Evolutionary conservation across 2,113 vertebrate genomes (phyloP).

Genomic region (Acanthochromis polyacanthus): DNA sequence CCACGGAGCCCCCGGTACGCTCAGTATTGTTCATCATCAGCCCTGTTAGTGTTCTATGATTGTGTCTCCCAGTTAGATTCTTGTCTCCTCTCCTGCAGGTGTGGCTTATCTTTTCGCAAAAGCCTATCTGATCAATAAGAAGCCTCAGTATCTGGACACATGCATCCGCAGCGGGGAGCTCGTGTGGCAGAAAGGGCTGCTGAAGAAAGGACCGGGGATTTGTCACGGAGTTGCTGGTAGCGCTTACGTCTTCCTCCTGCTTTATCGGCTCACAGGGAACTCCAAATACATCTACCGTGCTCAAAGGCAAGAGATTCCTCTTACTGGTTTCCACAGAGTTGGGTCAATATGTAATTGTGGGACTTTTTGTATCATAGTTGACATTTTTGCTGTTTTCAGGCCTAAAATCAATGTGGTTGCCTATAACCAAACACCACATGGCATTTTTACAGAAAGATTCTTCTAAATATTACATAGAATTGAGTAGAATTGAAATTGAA

Average conservation of each 20-base stretch:
- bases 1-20: slow-evolving; percentile 90
- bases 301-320: slow-evolving; percentile 84
- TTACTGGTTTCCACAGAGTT: no score
- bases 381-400: no score
- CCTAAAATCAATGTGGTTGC: no score
- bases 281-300: slow-evolving; percentile 92
- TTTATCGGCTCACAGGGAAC: slow-evolving; percentile 91
- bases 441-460: no score
- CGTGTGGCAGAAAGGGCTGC: slow-evolving; percentile 91
- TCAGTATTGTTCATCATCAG: neutral
- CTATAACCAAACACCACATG: no score
- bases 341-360: no score
- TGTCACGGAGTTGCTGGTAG: slow-evolving; percentile 92
- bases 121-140: slow-evolving; percentile 92
- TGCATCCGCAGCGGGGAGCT: slow-evolving; percentile 92
- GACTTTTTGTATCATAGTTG: no score
- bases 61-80: slow-evolving; percentile 11
- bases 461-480: no score
- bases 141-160: slow-evolving; percentile 91
- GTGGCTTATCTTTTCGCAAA: slow-evolving; percentile 93
- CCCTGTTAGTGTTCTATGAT: neutral
- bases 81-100: slow-evolving; percentile 74
- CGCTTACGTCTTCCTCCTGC: slow-evolving; percentile 91
- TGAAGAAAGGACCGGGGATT: slow-evolving; percentile 94
- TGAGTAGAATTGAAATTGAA: no score